Evolutionary conservation across 2,797 vertebrate genomes (phyloP).

Genomic region (Emydoidea blandingii): DNA sequence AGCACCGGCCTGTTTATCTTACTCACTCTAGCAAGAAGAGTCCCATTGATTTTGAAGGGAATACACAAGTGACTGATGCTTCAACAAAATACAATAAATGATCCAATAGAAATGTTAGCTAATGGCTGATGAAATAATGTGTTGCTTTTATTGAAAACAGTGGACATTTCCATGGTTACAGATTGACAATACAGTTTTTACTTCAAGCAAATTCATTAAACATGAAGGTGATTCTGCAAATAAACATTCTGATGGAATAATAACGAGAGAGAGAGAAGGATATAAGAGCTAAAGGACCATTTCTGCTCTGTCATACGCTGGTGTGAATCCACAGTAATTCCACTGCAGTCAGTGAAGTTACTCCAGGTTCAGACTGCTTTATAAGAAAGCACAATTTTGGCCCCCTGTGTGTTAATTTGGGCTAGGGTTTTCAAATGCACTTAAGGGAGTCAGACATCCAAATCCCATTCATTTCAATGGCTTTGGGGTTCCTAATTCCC

Average conservation of each 20-base stretch:
- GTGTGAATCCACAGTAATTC: conserved; percentile 37
- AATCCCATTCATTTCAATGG: neutral
- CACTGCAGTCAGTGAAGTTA: neutral
- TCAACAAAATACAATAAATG: neutral
- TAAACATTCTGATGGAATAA: conserved; percentile 2
- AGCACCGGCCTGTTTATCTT: conserved; percentile 33
- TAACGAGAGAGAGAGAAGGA: conserved; percentile 19
- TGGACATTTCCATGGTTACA: neutral
- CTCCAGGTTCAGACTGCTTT: conserved; percentile 10
- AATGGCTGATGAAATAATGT: neutral
- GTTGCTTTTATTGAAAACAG: neutral
- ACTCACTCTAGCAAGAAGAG: conserved; percentile 35
- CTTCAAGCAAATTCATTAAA: conserved; percentile 3
- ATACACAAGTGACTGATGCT: neutral
- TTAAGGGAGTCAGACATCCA: neutral
- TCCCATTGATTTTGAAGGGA: neutral
- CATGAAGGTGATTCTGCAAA: conserved; percentile 2
- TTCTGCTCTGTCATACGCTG: conserved; percentile 6
- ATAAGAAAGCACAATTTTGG: neutral
- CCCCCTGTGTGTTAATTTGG: neutral
- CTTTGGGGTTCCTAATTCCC: neutral
- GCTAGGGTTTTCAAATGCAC: neutral
- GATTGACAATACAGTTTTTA: neutral
- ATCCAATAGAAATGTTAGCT: neutral
- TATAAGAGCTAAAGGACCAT: neutral